These are phyloP conservation scores for Pseudorectes ferrugineus DNA, from an alignment of 2,113 vertebrate species.

Conservation along the genomic window DNA sequence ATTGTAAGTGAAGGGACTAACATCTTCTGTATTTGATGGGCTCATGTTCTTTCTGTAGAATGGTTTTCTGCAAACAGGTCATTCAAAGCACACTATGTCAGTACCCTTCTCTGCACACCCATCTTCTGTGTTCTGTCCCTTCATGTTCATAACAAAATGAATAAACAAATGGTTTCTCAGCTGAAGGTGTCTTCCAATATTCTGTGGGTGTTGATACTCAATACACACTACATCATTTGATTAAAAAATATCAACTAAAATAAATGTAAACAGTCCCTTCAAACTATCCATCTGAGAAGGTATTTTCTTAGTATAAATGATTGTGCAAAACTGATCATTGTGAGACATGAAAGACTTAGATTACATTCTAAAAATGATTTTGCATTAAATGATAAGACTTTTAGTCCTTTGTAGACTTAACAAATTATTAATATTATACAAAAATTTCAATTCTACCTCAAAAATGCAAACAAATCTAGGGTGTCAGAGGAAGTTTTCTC, in stretches of 20 bases:
- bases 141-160: background rate
- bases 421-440: background rate
- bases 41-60: background rate
- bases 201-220: background rate
- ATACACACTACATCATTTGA: background rate
- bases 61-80: background rate
- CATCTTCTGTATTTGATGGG: background rate
- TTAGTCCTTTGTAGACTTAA: background rate
- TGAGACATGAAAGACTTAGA: background rate
- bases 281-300: background rate
- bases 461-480: background rate
- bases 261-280: background rate
- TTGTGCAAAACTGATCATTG: background rate
- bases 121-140: background rate
- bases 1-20: background rate
- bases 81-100: background rate
- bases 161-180: background rate
- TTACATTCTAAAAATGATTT: background rate
- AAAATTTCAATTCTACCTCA: background rate
- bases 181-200: background rate
- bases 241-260: background rate
- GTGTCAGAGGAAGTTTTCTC: background rate
- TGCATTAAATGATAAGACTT: background rate
- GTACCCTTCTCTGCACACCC: background rate
- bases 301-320: background rate